Base-by-base conservation (phyloP, 2,888 invertebrate species). In the Catocala nupta region DNA sequence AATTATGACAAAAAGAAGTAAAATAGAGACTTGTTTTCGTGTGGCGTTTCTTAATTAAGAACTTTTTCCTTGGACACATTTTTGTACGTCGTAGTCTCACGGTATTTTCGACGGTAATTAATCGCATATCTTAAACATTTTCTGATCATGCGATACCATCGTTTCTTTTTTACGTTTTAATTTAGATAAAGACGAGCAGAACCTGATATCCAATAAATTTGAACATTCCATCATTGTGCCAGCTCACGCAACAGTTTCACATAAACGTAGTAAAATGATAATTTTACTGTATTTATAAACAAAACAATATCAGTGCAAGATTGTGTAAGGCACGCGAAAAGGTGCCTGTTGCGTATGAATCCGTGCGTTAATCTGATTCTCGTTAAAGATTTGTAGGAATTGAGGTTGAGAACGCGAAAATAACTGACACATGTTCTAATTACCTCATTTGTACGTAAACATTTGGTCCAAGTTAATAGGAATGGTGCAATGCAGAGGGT, bases 391-490 rank as follows among this genome's bases (percentile, higher is more conserved):
- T 64, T 48, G 59, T 65, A 65, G 34, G 42, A 56, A 71, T 61
- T 55, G 59, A 67, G 75, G 62, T 51, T 59, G 55, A 48, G 13
- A 10, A 43, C 12, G 47, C 57, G 55, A 57, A 70, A 63, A 75
- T 68, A 72, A 63, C 64, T 49, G 56, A 42, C 50, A 42, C 50
- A 45, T 65, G 70, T 44, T 44, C 66, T 75, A 68, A 72, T 70
- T 70, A 72, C 55, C 49, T 48, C 44, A 56, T 64, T 70, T 64
- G 63, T 55, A 36, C 52, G 52, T 48, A 16, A 51, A 65, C 59
- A 60, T 59, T 56, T 12, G 1, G 55, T 59, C 54, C 54, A 52
- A 58, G 8, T 50, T 25, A 34, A 11, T 51, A 34, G 42, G 33
- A n/a, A 10, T 53, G 25, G 43, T 53, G n/a, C n/a, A n/a, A n/a